Conservation (phyloP, 92 coral and sea anemone genomes). For the Epizoanthus fatuus region DNA sequence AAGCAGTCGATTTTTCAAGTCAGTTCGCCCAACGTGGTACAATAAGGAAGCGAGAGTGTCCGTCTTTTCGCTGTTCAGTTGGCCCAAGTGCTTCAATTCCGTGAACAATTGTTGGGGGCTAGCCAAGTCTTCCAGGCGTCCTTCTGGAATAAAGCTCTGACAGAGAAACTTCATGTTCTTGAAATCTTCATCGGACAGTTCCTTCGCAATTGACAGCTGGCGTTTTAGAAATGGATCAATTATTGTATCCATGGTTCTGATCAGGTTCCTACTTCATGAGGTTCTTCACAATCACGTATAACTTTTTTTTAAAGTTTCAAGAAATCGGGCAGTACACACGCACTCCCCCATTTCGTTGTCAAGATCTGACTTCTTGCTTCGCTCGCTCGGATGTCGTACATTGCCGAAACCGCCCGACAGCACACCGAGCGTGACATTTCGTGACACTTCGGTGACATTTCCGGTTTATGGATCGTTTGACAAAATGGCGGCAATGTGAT, state of each 20-base stretch:
- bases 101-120: constrained; percentile 85
- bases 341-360: too few relatives aligned
- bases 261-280: too few relatives aligned
- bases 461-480: constrained; percentile 6
- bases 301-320: too few relatives aligned
- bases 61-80: constrained; percentile 74
- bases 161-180: constrained; percentile 92
- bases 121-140: constrained; percentile 78
- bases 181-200: constrained; percentile 87
- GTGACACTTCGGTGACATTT: neutral
- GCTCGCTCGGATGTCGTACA: neutral
- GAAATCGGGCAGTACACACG: too few relatives aligned
- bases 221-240: constrained; percentile 84
- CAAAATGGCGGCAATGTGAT: constrained; percentile 4
- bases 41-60: constrained; percentile 82
- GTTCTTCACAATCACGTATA: too few relatives aligned
- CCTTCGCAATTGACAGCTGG: constrained; percentile 86
- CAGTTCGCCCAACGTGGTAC: constrained; percentile 89
- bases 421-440: constrained; percentile 2
- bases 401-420: neutral
- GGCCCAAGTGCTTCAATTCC: constrained; percentile 84
- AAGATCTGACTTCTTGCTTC: neutral
- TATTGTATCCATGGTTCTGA: constrained; percentile 69
- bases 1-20: constrained; percentile 87
- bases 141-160: constrained; percentile 82